Base-by-base conservation (phyloP, 2,888 invertebrate genomes). In the Biston stratarius region DNA sequence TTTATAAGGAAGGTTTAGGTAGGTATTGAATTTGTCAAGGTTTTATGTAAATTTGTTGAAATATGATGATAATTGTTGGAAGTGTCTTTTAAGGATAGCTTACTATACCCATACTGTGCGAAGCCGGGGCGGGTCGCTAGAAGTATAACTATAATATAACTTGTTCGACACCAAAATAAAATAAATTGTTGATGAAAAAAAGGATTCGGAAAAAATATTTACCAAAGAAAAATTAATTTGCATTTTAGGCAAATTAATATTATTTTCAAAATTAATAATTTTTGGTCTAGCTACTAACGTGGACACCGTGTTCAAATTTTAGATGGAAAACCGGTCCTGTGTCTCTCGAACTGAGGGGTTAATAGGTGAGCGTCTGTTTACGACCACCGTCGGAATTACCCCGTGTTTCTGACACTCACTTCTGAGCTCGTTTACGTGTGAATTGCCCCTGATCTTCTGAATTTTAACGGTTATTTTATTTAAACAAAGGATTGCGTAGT, bases 371-470 rank as follows among this genome's bases (percentile, higher is more conserved):
- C 82, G 74, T 14, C 78, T 80, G 77, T 84, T 86, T 85, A 86
- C 80, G 73, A 76, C 75, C 73, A 67, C 78, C 72, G 75, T 75
- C 79, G 79, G 79, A 82, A 86, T 85, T 80, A 83, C 79, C 45
- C 78, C 73, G 74, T 82, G 83, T 78, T 79, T 77, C 81, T 75
- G 75, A 81, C 84, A 81, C 80, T 78, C 76, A 77, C 75, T 77
- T 77, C 75, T 77, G 79, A 83, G 79, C 79, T 77, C 77, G 80
- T 90, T 89, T 85, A 80, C 80, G 82, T 85, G 81, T 81, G 86
- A 90, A 90, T 83, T 84, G 83, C 83, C 81, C 78, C 78, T 83
- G 83, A 87, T 87, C 82, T 81, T 76, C 73, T 77, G 77, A 85
- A 84, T 84, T 85, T 86, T 82, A 83, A 83, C 83, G 82, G 77